Conservation (phyloP, 2,113 vertebrate species). For the Arenaria interpres region DNA sequence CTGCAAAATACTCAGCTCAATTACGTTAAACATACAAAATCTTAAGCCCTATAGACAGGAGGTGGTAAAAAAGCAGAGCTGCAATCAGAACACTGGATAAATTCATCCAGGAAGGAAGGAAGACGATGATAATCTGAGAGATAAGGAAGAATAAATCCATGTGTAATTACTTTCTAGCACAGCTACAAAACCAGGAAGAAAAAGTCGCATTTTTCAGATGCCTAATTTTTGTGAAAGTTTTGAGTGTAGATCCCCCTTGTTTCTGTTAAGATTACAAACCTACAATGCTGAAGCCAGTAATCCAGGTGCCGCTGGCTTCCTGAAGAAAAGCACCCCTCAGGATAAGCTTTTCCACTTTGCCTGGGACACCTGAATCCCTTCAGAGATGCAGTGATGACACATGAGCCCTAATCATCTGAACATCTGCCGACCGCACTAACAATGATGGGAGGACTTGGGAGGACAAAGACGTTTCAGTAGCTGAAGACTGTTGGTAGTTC, state of each 20-base stretch:
- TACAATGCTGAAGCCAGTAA: not conserved
- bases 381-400: not conserved
- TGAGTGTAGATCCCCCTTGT: not conserved
- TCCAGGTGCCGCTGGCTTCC: fast-evolving
- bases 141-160: slow-evolving; percentile 37
- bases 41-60: not conserved
- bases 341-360: not conserved
- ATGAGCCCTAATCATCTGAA: not conserved
- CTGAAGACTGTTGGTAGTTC: not conserved
- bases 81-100: slow-evolving; percentile 38
- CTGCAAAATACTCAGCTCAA: not conserved
- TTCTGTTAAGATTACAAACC: not conserved
- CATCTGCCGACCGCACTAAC: fast-evolving
- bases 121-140: slow-evolving; percentile 17
- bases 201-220: not conserved
- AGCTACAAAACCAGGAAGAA: not conserved
- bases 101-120: slow-evolving; percentile 32
- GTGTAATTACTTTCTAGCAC: slow-evolving; percentile 10
- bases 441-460: not conserved
- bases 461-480: not conserved
- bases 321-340: not conserved
- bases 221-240: not conserved
- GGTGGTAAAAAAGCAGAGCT: not conserved
- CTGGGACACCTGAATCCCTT: not conserved
- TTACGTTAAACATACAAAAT: not conserved